Evolutionary conservation across 2,113 vertebrate species (phyloP).

Genomic region (Copsychus sechellarum): DNA sequence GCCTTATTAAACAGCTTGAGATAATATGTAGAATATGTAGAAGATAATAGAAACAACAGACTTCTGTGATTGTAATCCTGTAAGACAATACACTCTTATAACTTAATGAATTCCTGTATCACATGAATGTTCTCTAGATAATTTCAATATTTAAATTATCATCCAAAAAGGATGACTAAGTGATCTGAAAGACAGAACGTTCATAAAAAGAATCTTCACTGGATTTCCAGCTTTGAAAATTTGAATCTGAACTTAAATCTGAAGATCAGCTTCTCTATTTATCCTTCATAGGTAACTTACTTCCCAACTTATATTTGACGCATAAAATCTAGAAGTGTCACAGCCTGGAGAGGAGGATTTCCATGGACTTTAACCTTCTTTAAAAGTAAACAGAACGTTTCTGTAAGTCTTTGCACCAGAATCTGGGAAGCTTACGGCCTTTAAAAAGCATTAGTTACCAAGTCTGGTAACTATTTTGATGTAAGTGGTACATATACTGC

Average conservation of each 20-base stretch:
- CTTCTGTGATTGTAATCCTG: background rate
- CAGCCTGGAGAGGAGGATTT: background rate
- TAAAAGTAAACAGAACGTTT: background rate
- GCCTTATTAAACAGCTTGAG: background rate
- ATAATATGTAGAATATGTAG: background rate
- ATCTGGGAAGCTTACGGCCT: background rate
- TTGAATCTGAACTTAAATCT: background rate
- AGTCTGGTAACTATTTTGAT: background rate
- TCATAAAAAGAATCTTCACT: background rate
- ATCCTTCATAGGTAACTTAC: background rate
- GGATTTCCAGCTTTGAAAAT: background rate
- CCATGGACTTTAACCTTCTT: background rate
- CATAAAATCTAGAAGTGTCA: background rate
- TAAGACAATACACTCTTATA: background rate
- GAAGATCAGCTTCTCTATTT: background rate
- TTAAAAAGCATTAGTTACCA: background rate
- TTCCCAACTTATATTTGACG: background rate
- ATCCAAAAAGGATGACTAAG: background rate
- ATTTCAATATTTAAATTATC: background rate
- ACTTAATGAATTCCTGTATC: background rate
- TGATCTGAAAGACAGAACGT: background rate
- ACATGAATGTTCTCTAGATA: background rate
- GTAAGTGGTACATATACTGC: background rate
- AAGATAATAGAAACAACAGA: background rate
- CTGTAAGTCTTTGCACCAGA: background rate